Percentiles rank a stretch among this genome's conserved stretches.
phyloP scores from a whole-genome alignment of 2,113 vertebrate species.

The Acanthisitta chloris region DNA sequence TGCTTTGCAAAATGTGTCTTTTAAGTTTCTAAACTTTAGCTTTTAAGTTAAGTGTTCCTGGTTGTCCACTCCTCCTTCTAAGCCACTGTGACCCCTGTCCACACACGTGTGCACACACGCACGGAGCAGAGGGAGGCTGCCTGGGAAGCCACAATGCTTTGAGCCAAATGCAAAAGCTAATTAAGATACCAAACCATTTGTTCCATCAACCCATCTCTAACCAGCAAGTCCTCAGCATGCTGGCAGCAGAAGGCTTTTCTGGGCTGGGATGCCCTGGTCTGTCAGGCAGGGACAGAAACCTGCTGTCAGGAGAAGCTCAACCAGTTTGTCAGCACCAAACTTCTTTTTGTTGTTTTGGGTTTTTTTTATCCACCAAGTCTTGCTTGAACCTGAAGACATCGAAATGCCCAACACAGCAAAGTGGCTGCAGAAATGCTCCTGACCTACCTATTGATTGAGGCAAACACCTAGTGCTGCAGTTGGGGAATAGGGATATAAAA shows the following conservation, averaged over 20 bases:
- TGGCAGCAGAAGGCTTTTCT: neutral
- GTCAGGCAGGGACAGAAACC: neutral
- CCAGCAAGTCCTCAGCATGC: rapidly evolving
- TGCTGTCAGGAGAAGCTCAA: neutral
- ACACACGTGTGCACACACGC: rapidly evolving
- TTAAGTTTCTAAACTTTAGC: too few species aligned
- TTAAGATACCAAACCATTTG: neutral
- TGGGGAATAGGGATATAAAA: neutral
- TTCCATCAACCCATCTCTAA: neutral
- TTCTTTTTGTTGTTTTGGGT: neutral
- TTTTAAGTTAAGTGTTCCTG: neutral
- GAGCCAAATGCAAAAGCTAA: neutral
- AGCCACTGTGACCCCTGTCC: neutral
- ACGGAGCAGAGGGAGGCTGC: neutral
- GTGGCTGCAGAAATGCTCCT: neutral
- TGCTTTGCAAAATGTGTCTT: too few species aligned
- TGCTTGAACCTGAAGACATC: neutral
- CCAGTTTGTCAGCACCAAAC: neutral
- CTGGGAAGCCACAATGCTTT: neutral
- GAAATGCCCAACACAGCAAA: neutral
- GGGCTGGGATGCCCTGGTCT: neutral
- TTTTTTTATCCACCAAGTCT: neutral
- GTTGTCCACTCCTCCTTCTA: neutral
- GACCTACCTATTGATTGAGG: neutral
- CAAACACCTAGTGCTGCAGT: neutral